A percentile compares a stretch with the other conserved stretches of the same genome.
These are phyloP conservation scores for Philereme transversata DNA, from an alignment of 2,888 invertebrate species.

Conservation along the genomic window DNA sequence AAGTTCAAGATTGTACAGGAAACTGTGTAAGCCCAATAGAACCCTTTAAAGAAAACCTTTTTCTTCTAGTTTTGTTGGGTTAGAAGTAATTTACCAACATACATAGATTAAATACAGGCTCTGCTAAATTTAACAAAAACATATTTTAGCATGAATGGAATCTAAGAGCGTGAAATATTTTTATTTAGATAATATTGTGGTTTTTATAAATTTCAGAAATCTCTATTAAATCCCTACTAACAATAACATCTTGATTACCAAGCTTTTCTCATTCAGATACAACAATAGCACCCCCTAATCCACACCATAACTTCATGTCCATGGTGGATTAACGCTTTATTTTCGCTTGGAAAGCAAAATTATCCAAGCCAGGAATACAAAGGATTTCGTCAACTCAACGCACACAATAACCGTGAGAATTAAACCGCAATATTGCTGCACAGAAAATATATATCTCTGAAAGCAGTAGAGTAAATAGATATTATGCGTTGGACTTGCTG, in stretches of 20 bases:
- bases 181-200: too few relatives aligned
- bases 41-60: too few relatives aligned
- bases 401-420: constrained; percentile 52
- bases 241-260: constrained; percentile 24
- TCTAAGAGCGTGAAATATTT: too few relatives aligned
- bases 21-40: too few relatives aligned
- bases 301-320: constrained; percentile 35
- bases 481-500: neutral
- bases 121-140: too few relatives aligned
- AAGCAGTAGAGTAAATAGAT: constrained; percentile 6
- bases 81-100: too few relatives aligned
- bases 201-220: constrained; percentile 4
- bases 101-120: too few relatives aligned
- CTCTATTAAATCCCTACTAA: constrained; percentile 13
- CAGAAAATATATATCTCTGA: constrained; percentile 2
- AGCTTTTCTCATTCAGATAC: constrained; percentile 29
- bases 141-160: too few relatives aligned
- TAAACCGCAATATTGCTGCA: constrained; percentile 48
- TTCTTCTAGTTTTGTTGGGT: too few relatives aligned
- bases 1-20: too few relatives aligned
- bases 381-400: constrained; percentile 53
- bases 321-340: constrained; percentile 31
- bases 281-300: constrained; percentile 37
- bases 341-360: constrained; percentile 42
- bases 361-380: constrained; percentile 47